phyloP scores from a whole-genome alignment of 2,888 invertebrate genomes.

The Clunio marinus region DNA sequence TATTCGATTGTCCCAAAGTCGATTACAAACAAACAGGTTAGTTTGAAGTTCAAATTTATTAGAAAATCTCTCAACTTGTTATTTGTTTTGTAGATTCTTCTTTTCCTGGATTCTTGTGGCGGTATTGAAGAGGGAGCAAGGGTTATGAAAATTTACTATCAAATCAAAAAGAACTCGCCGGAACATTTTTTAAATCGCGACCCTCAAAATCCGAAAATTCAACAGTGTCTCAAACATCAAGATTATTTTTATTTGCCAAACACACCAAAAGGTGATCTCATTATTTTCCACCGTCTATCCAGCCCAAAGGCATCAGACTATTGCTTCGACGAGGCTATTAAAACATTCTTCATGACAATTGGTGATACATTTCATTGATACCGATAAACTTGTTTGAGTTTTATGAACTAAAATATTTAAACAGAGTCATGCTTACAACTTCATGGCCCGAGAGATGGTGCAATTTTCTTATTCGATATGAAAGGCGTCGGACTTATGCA shows the following conservation, averaged over 20 bases:
- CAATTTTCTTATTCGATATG: slow-evolving; percentile 67
- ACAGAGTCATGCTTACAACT: neutral
- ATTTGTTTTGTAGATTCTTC: neutral
- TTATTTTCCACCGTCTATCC: neutral
- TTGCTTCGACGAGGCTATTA: neutral
- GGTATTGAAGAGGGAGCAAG: neutral
- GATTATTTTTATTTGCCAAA: slow-evolving; percentile 44
- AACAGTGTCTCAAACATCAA: slow-evolving; percentile 49
- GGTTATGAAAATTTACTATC: slow-evolving; percentile 50
- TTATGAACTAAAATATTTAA: neutral
- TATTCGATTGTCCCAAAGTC: slow-evolving; percentile 36
- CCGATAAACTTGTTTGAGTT: neutral
- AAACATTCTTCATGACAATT: slow-evolving; percentile 18
- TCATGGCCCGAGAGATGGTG: slow-evolving; percentile 49
- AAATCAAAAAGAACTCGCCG: slow-evolving; percentile 49
- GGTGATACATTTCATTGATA: too few relatives aligned
- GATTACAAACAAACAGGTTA: slow-evolving; percentile 42
- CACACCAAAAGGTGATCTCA: neutral
- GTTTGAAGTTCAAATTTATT: neutral
- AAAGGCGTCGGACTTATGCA: slow-evolving; percentile 60
- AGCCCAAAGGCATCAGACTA: neutral
- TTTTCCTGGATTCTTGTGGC: neutral
- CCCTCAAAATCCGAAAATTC: slow-evolving; percentile 47
- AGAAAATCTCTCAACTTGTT: too few relatives aligned
- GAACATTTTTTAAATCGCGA: slow-evolving; percentile 53